Evolutionary conservation across 1,140 invertebrate species (phyloP).

Genomic region (Atta colombica): DNA sequence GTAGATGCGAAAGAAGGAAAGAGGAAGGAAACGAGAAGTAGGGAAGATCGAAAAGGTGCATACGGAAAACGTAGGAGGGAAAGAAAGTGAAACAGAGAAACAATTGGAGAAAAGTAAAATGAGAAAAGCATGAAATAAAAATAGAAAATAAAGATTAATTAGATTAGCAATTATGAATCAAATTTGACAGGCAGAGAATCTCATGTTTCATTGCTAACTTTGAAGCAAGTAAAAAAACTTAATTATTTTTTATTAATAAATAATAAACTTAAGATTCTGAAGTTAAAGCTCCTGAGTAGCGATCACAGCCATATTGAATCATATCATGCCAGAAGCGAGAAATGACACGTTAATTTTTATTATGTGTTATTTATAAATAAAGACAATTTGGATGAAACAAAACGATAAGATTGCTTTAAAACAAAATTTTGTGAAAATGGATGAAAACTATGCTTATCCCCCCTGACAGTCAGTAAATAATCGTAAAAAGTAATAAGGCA

Average conservation of each 20-base stretch:
- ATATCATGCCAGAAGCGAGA: too few relatives aligned
- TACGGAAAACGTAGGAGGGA: slow-evolving; percentile 11
- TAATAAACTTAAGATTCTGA: background rate
- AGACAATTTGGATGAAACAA: too few relatives aligned
- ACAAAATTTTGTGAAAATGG: too few relatives aligned
- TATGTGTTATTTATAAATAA: too few relatives aligned
- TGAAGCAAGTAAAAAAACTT: background rate
- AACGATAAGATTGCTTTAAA: too few relatives aligned
- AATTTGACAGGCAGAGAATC: background rate
- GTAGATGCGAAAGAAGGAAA: slow-evolving; percentile 17
- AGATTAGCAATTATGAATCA: background rate
- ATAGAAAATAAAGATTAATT: background rate
- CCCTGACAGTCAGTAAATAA: too few relatives aligned
- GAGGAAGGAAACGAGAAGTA: slow-evolving; percentile 7
- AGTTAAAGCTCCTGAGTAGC: background rate
- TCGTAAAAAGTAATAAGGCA: too few relatives aligned
- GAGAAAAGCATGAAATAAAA: background rate
- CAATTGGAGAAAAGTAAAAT: slow-evolving; percentile 29
- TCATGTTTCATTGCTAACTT: background rate
- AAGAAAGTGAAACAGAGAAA: background rate
- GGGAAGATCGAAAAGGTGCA: slow-evolving; percentile 15
- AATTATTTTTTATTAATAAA: background rate
- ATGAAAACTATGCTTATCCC: too few relatives aligned
- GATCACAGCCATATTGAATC: too few relatives aligned
- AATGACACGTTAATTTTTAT: too few relatives aligned